These are phyloP conservation scores for Helostoma temminkii DNA, from an alignment of 2,797 vertebrate species.

Conservation along the genomic window DNA sequence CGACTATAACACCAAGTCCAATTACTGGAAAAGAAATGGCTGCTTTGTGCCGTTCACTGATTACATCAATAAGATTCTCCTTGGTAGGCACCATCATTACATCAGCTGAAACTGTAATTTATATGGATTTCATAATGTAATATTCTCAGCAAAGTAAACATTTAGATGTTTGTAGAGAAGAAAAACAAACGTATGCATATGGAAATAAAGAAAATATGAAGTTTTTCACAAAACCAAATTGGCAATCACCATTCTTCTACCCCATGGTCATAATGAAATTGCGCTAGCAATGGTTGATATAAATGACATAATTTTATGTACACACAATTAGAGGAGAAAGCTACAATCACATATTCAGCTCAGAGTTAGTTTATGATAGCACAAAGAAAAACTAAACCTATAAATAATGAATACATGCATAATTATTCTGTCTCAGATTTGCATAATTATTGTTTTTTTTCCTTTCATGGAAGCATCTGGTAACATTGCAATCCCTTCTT, in stretches of 20 bases:
- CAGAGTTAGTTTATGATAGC: slow-evolving; percentile 84
- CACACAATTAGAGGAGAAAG: slow-evolving; percentile 86
- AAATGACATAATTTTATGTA: slow-evolving; percentile 85
- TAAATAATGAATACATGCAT: slow-evolving; percentile 88
- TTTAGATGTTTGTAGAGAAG: slow-evolving; percentile 63
- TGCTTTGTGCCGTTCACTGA: slow-evolving; percentile 74
- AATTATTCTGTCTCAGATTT: slow-evolving; percentile 86
- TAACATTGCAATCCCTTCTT: slow-evolving; percentile 74
- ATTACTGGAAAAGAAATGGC: slow-evolving; percentile 74
- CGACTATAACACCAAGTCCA: slow-evolving; percentile 62
- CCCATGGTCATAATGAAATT: slow-evolving; percentile 85
- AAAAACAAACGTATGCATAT: slow-evolving; percentile 79
- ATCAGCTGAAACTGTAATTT: slow-evolving; percentile 75
- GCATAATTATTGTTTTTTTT: slow-evolving; percentile 85
- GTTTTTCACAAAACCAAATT: slow-evolving; percentile 83
- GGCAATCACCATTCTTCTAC: slow-evolving; percentile 81
- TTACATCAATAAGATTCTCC: slow-evolving; percentile 80
- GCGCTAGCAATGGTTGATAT: slow-evolving; percentile 82
- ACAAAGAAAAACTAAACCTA: slow-evolving; percentile 83
- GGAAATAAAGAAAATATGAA: slow-evolving; percentile 84
- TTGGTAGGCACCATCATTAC: slow-evolving; percentile 73
- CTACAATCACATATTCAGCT: slow-evolving; percentile 80
- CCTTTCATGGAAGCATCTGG: slow-evolving; percentile 78
- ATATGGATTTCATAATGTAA: slow-evolving; percentile 84
- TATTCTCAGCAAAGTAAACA: slow-evolving; percentile 79